Evolutionary conservation across 2,797 vertebrate genomes (phyloP).

Genomic region (Sebastes matsubarae): DNA sequence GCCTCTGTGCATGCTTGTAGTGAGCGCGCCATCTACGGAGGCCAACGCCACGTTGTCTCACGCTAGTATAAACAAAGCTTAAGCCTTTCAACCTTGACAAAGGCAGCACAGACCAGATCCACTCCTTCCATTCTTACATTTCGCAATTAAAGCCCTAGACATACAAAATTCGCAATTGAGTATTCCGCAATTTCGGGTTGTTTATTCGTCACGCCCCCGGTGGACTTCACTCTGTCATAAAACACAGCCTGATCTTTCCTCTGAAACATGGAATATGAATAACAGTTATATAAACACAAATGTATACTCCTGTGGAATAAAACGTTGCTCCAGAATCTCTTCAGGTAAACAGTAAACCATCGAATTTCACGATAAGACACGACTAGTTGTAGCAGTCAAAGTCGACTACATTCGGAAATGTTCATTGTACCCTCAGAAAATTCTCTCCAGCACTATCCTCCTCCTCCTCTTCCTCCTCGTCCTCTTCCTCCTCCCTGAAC

Average conservation of each 20-base stretch:
- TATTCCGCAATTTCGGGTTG: too few relatives aligned
- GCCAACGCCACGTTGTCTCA: fast-evolving
- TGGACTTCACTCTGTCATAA: background rate
- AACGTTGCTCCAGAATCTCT: background rate
- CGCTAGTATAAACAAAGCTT: too few relatives aligned
- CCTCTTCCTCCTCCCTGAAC: background rate
- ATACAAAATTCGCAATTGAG: too few relatives aligned
- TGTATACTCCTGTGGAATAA: background rate
- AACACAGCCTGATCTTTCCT: background rate
- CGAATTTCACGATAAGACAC: background rate
- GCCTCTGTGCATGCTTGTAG: too few relatives aligned
- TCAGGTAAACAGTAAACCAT: background rate
- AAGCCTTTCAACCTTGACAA: too few relatives aligned
- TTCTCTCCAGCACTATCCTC: background rate
- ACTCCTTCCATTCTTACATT: too few relatives aligned
- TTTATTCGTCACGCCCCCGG: too few relatives aligned
- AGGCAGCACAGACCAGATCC: too few relatives aligned
- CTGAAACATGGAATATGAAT: background rate
- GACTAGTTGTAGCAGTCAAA: background rate
- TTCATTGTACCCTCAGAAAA: background rate
- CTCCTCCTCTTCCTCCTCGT: constrained; percentile 57
- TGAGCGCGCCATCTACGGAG: too few relatives aligned
- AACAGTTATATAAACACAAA: background rate
- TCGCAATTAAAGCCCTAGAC: too few relatives aligned
- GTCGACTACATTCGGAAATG: background rate